Percentiles rank a stretch among this genome's conserved stretches.
Evolutionary conservation across 2,888 invertebrate species (phyloP).

Genomic region (Chydorus sphaericus): DNA sequence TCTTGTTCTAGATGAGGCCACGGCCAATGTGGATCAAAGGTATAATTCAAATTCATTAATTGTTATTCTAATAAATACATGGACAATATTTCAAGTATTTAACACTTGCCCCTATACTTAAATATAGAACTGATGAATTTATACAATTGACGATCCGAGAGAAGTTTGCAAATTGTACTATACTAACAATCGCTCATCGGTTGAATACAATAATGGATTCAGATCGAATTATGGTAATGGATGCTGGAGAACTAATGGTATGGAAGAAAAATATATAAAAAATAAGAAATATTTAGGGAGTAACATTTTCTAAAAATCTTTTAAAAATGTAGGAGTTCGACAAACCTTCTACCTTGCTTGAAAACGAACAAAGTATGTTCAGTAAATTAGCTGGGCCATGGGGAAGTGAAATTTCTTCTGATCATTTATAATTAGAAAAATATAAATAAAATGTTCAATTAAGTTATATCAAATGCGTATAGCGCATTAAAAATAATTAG

Average conservation of each 20-base stretch:
- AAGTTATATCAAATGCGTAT: no score
- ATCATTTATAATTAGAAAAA: not conserved
- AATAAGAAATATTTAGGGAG: no score
- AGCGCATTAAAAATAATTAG: no score
- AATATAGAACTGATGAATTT: slow-evolving; percentile 15
- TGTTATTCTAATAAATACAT: no score
- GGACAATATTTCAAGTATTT: not conserved
- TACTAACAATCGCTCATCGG: slow-evolving; percentile 16
- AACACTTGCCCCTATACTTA: not conserved
- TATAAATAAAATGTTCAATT: no score
- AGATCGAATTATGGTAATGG: slow-evolving; percentile 15
- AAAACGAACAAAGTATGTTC: slow-evolving; percentile 43
- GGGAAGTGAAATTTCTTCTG: slow-evolving; percentile 42
- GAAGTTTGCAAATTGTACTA: slow-evolving; percentile 15
- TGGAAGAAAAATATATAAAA: no score
- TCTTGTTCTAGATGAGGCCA: slow-evolving; percentile 80
- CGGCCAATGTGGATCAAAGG: slow-evolving; percentile 82
- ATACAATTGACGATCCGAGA: slow-evolving; percentile 14
- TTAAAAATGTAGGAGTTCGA: slow-evolving; percentile 49
- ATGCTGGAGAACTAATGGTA: slow-evolving; percentile 18
- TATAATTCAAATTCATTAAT: no score
- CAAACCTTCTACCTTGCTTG: slow-evolving; percentile 51
- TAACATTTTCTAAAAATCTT: no score
- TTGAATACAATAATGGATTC: slow-evolving; percentile 16
- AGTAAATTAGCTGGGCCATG: slow-evolving; percentile 52